Percentiles rank a stretch among this genome's conserved stretches.
Conservation (phyloP, 2,797 vertebrate species). For the Amniataba percoides region DNA sequence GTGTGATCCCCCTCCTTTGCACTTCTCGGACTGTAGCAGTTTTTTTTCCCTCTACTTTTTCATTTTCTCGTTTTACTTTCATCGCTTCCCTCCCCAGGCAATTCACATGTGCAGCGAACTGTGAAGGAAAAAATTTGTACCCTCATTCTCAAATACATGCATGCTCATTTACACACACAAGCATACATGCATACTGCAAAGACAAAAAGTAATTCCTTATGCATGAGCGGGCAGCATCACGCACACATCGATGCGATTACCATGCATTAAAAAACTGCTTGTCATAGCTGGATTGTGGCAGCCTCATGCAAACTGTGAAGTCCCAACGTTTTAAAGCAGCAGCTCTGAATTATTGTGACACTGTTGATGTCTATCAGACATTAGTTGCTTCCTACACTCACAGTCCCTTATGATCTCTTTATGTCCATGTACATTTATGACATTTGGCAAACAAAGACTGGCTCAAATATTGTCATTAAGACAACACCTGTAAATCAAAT, state of each 20-base stretch:
- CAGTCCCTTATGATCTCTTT: constrained; percentile 27
- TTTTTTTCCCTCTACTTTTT: constrained; percentile 47
- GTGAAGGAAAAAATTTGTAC: constrained; percentile 75
- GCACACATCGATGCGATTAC: constrained; percentile 45
- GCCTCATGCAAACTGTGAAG: constrained; percentile 19
- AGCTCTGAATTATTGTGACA: constrained; percentile 22
- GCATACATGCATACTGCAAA: constrained; percentile 39
- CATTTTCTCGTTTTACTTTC: constrained; percentile 62
- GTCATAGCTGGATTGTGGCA: constrained; percentile 28
- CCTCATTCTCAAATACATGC: constrained; percentile 61
- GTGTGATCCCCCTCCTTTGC: constrained; percentile 18
- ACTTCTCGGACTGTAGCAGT: constrained; percentile 24
- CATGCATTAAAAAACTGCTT: constrained; percentile 50
- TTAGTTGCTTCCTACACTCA: constrained; percentile 23
- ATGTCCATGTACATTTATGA: constrained; percentile 38
- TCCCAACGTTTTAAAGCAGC: constrained; percentile 27
- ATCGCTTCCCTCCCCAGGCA: constrained; percentile 70
- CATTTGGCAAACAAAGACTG: constrained; percentile 18
- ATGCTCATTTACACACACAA: constrained; percentile 59
- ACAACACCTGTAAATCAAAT: constrained; percentile 20
- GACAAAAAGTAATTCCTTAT: constrained; percentile 57
- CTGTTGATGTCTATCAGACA: constrained; percentile 14
- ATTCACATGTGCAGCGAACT: constrained; percentile 79
- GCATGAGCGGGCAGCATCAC: constrained; percentile 35
- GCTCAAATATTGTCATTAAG: constrained; percentile 28